Conservation (phyloP, 2,797 vertebrate genomes). For the Syngnathus rostellatus region DNA sequence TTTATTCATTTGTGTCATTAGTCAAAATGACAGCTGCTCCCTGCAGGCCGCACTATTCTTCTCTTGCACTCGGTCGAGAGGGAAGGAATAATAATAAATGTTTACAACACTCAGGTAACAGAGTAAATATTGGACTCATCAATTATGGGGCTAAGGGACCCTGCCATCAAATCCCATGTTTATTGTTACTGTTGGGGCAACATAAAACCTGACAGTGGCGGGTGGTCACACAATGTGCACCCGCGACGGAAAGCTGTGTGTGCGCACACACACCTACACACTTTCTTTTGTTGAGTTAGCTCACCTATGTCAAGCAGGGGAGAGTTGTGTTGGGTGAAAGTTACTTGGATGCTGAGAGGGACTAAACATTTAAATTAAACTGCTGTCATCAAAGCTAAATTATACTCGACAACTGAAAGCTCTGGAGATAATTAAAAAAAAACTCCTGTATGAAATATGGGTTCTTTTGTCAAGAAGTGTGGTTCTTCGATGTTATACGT, state of each 20-base stretch:
- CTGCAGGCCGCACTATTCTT: slow-evolving; percentile 73
- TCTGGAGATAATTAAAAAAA: no score
- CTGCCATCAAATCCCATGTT: slow-evolving; percentile 82
- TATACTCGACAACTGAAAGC: no score
- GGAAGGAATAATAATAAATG: slow-evolving; percentile 80
- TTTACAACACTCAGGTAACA: slow-evolving; percentile 89
- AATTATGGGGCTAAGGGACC: slow-evolving; percentile 82
- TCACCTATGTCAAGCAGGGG: slow-evolving; percentile 47
- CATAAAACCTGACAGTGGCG: slow-evolving; percentile 56
- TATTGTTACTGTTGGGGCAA: slow-evolving; percentile 74
- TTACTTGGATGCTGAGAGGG: slow-evolving; percentile 38
- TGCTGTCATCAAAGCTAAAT: neutral
- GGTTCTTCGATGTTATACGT: neutral
- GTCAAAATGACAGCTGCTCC: slow-evolving; percentile 78
- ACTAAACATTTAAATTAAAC: slow-evolving; percentile 26
- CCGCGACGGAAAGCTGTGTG: slow-evolving; percentile 8
- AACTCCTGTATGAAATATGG: neutral
- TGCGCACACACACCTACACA: slow-evolving; percentile 5
- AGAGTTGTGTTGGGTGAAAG: slow-evolving; percentile 46
- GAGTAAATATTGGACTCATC: slow-evolving; percentile 90
- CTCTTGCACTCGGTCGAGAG: slow-evolving; percentile 75
- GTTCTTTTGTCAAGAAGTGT: neutral
- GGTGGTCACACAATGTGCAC: slow-evolving; percentile 40
- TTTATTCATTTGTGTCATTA: slow-evolving; percentile 84
- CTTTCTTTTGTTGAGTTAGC: slow-evolving; percentile 42